Conservation (phyloP, 2,797 vertebrate genomes). For the Rhinichthys osculus region DNA sequence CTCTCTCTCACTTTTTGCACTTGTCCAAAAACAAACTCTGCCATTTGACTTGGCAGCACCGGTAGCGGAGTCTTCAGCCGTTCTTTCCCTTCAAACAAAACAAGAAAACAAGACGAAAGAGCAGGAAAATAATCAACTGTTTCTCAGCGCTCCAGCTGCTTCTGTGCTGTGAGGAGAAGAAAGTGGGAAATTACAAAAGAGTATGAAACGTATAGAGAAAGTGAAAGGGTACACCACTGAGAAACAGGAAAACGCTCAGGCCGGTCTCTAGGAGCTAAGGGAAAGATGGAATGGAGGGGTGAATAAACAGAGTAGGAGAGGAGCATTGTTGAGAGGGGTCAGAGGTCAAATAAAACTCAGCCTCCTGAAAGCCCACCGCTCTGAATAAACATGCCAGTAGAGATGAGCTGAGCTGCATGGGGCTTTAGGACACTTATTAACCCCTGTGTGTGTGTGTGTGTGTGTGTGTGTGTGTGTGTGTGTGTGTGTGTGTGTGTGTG, state of each 20-base stretch:
- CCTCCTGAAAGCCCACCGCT: constrained; percentile 40
- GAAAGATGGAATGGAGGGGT: constrained; percentile 45
- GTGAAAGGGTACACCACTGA: constrained; percentile 25
- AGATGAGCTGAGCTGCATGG: constrained; percentile 21
- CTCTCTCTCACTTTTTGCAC: constrained; percentile 62
- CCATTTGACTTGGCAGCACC: constrained; percentile 77
- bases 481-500: constrained; percentile 6
- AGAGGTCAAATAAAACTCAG: constrained; percentile 48
- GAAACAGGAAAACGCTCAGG: not conserved
- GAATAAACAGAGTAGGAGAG: constrained; percentile 50
- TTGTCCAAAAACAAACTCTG: constrained; percentile 78
- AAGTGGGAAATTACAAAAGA: not conserved
- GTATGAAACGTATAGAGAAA: not conserved
- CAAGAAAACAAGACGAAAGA: constrained; percentile 45
- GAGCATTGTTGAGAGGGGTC: constrained; percentile 33
- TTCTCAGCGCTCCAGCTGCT: constrained; percentile 24
- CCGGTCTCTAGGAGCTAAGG: constrained; percentile 38
- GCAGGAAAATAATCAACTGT: constrained; percentile 24
- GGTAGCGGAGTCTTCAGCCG: constrained; percentile 67
- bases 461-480: constrained; percentile 1
- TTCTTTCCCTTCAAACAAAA: constrained; percentile 69
- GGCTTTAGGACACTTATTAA: constrained; percentile 53
- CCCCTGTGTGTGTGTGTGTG: constrained; percentile 25
- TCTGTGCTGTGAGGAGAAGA: constrained; percentile 5
- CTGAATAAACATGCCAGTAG: constrained; percentile 48